Conservation (phyloP, 2,113 vertebrate genomes). For the Atherinomorus stipes region DNA sequence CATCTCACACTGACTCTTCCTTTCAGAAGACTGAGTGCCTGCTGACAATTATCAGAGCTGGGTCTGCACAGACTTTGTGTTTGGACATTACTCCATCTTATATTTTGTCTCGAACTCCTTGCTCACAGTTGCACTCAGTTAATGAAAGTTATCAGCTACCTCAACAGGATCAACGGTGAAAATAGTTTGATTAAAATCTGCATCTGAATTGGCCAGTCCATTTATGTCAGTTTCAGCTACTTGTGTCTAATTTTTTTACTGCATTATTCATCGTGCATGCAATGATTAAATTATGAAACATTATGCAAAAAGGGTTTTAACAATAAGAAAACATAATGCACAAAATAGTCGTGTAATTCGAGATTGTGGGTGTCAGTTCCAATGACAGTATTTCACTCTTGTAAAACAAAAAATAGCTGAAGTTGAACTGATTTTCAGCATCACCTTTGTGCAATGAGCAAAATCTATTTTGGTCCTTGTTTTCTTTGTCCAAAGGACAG, state of each 20-base stretch:
- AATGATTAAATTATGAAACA: no score
- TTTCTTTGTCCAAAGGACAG: conserved; percentile 48
- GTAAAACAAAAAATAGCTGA: background rate
- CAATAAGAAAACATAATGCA: background rate
- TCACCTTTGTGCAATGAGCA: conserved; percentile 37
- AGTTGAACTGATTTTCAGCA: conserved; percentile 10
- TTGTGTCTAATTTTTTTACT: conserved; percentile 47
- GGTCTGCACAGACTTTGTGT: conserved; percentile 26
- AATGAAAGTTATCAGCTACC: conserved; percentile 29
- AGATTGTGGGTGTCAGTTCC: background rate
- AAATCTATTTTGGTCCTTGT: conserved; percentile 36
- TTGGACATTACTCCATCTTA: conserved; percentile 48
- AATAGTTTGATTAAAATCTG: conserved; percentile 26
- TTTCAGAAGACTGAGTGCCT: conserved; percentile 36
- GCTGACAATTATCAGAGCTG: conserved; percentile 50
- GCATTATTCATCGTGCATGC: background rate
- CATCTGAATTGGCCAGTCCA: conserved; percentile 56
- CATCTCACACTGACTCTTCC: conserved; percentile 36
- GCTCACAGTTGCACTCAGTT: conserved; percentile 18
- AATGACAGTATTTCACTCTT: background rate
- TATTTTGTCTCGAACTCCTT: conserved; percentile 15
- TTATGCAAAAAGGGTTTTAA: no score
- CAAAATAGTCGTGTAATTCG: background rate
- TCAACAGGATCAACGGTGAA: conserved; percentile 11
- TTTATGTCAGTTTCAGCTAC: conserved; percentile 67